These are phyloP conservation scores for Diaphora mendica DNA, from an alignment of 2,888 invertebrate genomes.

Conservation along the genomic window DNA sequence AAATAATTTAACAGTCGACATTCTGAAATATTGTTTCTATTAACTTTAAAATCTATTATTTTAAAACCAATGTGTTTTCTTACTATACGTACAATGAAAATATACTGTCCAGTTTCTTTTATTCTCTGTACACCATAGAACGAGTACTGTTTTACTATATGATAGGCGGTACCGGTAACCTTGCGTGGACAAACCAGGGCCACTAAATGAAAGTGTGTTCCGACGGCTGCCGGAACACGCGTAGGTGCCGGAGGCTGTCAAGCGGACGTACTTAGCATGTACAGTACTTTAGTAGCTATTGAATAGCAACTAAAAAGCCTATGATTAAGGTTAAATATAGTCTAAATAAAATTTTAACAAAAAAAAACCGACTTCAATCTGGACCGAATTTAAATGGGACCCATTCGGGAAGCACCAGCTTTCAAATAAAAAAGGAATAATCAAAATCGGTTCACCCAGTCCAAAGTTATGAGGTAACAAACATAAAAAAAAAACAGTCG, in stretches of 20 bases:
- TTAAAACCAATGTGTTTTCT: neutral
- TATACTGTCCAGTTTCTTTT: neutral
- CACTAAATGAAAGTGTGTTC: constrained; percentile 49
- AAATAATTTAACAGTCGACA: neutral
- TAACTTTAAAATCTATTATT: neutral
- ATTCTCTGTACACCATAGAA: constrained; percentile 1
- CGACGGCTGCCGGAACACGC: constrained; percentile 48
- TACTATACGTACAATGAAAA: neutral
- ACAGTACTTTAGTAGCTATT: constrained; percentile 21
- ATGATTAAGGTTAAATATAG: neutral
- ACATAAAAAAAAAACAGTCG: too few species aligned
- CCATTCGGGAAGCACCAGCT: too few species aligned
- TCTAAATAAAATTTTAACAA: too few species aligned
- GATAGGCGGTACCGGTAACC: constrained; percentile 43
- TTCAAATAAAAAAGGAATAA: too few species aligned
- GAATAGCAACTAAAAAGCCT: constrained; percentile 11
- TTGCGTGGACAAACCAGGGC: constrained; percentile 49
- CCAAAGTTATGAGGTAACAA: too few species aligned
- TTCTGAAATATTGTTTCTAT: neutral
- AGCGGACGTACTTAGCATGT: constrained; percentile 42
- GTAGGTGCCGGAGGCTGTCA: constrained; percentile 52
- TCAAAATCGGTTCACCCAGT: too few species aligned
- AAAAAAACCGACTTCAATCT: too few species aligned
- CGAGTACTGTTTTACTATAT: constrained; percentile 17
- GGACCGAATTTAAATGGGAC: too few species aligned